Conservation (phyloP, 2,797 vertebrate species). For the Syngnathus rostellatus region DNA sequence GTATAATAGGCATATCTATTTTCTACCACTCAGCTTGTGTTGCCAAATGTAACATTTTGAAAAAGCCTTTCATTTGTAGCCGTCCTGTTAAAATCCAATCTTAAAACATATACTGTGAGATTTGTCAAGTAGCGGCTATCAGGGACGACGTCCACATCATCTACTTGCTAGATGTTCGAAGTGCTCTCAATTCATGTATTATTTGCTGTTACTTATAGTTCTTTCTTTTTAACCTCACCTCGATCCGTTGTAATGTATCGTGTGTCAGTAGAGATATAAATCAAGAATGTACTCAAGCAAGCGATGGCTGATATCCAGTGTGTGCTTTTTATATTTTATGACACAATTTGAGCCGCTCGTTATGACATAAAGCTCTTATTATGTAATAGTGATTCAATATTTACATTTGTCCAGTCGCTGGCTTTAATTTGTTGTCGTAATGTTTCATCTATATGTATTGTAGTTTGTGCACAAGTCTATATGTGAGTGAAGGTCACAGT, state of each 20-base stretch:
- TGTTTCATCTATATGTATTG: slow-evolving; percentile 12
- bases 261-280: slow-evolving; percentile 24
- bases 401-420: slow-evolving; percentile 26
- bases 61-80: slow-evolving; percentile 27
- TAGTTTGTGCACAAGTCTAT: slow-evolving; percentile 39
- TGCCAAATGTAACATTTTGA: neutral
- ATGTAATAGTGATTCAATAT: slow-evolving; percentile 68
- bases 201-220: slow-evolving; percentile 34
- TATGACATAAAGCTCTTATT: slow-evolving; percentile 55
- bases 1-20: slow-evolving; percentile 53
- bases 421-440: slow-evolving; percentile 41
- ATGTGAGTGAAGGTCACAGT: slow-evolving; percentile 21
- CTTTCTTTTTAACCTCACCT: slow-evolving; percentile 15
- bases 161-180: slow-evolving; percentile 20
- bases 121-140: slow-evolving; percentile 53
- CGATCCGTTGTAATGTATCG: slow-evolving; percentile 20
- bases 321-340: slow-evolving; percentile 50
- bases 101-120: slow-evolving; percentile 42
- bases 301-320: slow-evolving; percentile 34
- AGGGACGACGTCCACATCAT: slow-evolving; percentile 50
- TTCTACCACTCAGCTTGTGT: slow-evolving; percentile 47
- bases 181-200: slow-evolving; percentile 7
- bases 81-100: slow-evolving; percentile 51
- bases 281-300: slow-evolving; percentile 32
- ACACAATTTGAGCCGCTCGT: slow-evolving; percentile 56